Base-by-base conservation (phyloP, 2,113 vertebrate species). In the Amphiprion ocellaris region DNA sequence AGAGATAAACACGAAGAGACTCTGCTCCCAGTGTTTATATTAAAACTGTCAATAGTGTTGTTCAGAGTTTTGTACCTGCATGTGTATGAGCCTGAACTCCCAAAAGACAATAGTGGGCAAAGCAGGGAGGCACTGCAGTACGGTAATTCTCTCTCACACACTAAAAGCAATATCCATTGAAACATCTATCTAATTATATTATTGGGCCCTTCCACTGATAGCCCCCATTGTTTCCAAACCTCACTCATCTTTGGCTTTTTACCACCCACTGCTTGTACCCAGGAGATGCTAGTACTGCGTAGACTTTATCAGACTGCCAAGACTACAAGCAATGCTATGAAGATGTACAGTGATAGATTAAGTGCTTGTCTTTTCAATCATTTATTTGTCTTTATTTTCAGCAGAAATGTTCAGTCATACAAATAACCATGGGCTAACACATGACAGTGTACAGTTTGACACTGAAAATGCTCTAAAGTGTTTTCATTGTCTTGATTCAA, bases 11-110 rank as follows among this genome's bases (percentile, higher is more conserved):
- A 9, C 46, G 21, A 37, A 76, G 74, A 53, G 59, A 74, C 62
- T 41, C 23, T 49, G 49, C 58, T 77, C 47, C 24, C 54, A 70
- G 76, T 44, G 33, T 63, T 28, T 70, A 76, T 86, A 87, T 89
- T 89, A 87, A 89, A 90, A 68, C 71, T 83, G 86, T 85, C 84
- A 79, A 80, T 90, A 61, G 64, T 39, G 37, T 52, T 66, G 84
- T 37, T 28, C 72, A 69, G 49, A 90, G 77, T 80, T 89, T 88
- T 86, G 77, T 81, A 69, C 58, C 55, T 71, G 52, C 49, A 82
- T 81, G 47, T 81, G 66, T 76, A 81, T 84, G 69, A 49, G 68
- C 37, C 47, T 50, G 4, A 83, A 83, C 39, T 83, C 58, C 73
- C 60, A 30, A 44, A 33, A 61, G 52, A 19, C 59, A 66, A 77